These are phyloP conservation scores for Poecilia wingei DNA, from an alignment of 2,797 vertebrate genomes.

Conservation along the genomic window DNA sequence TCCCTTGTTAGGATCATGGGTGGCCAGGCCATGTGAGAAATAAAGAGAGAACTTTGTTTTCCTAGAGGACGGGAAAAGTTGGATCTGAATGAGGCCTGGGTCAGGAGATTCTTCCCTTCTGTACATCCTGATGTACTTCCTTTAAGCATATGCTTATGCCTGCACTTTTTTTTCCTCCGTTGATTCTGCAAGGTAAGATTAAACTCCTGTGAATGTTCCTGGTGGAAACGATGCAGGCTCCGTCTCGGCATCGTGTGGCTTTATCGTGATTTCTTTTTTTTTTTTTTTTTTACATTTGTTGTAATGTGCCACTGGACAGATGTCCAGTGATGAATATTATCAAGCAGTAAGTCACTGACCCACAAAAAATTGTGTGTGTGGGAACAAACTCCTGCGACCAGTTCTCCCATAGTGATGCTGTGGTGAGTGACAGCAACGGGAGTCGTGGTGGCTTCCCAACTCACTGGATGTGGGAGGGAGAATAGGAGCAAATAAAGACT, in stretches of 20 bases:
- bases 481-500: conserved; percentile 13
- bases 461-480: conserved; percentile 22
- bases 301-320: conserved; percentile 17
- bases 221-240: conserved; percentile 6
- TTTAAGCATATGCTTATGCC: conserved; percentile 76
- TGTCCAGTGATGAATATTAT: conserved; percentile 3
- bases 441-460: conserved; percentile 50
- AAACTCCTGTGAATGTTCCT: conserved; percentile 64
- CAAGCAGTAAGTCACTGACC: conserved; percentile 29
- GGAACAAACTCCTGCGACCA: conserved; percentile 30
- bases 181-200: conserved; percentile 50
- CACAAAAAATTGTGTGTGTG: conserved; percentile 33
- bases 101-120: conserved; percentile 59
- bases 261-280: background rate
- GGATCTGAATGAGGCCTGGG: conserved; percentile 65
- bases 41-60: conserved; percentile 66
- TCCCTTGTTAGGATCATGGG: conserved; percentile 63
- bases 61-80: conserved; percentile 69
- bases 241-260: conserved; percentile 26
- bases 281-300: conserved; percentile 19
- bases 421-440: conserved; percentile 21
- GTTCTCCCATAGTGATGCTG: conserved; percentile 35
- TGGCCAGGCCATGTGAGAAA: conserved; percentile 76
- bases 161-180: conserved; percentile 61
- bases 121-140: conserved; percentile 68